Conservation (phyloP, 2,113 vertebrate genomes). For the Pandion haliaetus region DNA sequence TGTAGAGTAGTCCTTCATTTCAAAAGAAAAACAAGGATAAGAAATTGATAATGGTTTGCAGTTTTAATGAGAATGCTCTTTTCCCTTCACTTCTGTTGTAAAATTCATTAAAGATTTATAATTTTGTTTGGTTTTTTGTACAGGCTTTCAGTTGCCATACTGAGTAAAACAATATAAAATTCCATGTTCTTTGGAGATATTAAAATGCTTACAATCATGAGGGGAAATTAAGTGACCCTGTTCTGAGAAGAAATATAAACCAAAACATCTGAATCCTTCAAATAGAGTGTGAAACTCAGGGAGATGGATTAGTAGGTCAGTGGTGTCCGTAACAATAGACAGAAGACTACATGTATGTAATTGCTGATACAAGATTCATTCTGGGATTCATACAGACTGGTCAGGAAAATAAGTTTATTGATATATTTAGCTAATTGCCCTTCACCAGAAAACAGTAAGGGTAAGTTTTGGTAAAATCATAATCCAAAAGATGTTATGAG, state of each 20-base stretch:
- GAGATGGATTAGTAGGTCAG: not conserved
- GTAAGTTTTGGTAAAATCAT: not conserved
- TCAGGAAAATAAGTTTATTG: not conserved
- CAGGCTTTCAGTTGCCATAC: not conserved
- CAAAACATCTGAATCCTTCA: not conserved
- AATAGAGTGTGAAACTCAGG: not conserved
- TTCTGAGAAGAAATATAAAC: not conserved
- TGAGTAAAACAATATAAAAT: not conserved
- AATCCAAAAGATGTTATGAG: not conserved
- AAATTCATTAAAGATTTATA: not conserved
- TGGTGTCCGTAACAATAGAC: not conserved
- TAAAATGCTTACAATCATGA: not conserved
- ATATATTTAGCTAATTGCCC: not conserved
- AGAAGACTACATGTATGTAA: not conserved
- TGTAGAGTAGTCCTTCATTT: conserved; percentile 91
- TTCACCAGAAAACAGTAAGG: not conserved
- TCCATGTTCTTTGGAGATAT: not conserved
- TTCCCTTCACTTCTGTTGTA: not conserved
- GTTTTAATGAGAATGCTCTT: not conserved
- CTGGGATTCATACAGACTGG: not conserved
- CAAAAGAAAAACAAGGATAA: not conserved
- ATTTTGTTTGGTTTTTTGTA: not conserved
- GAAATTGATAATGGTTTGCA: not conserved
- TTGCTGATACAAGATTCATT: not conserved
- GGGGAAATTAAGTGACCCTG: not conserved